Evolutionary conservation across 2,888 invertebrate genomes (phyloP), one percentile per base, ranked within the genome.

Genomic region (Stictocephala bisonia): DNA sequence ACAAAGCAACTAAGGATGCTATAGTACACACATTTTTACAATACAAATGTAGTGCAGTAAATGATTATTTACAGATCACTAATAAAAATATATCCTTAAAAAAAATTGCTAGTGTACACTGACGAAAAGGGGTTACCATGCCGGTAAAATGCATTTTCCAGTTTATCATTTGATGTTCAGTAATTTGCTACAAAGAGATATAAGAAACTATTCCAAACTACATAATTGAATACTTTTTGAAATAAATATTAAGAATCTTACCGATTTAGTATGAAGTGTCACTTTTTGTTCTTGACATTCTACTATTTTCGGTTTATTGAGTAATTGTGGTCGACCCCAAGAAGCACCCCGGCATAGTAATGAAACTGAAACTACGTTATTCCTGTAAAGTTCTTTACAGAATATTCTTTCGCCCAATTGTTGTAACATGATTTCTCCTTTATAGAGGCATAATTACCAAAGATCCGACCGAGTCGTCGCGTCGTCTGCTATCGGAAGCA

Each of bases 341-440:
- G 60, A 18, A 1, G 40, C 18, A 22, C 60, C 31, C 35, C 20
- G 40, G 2, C 60, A 6, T 1, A 22, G 22, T 22, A 60, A 20
- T 9, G 31, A 35, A 6, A n/a, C 15, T 2, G 56, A 29, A 27
- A 29, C 15, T 29, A n/a, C 20, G 31, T 60, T 31, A 40, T 29
- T 22, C 40, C 40, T 60, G 22, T 24, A 15, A 11, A 60, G 40
- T 40, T 60, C 40, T 29, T 35, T 60, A 9, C 20, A 18, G 2
- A 60, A 40, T 18, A 35, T 35, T 9, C 15, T 4, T 6, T 20
- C 29, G 6, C 60, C 60, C 3, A 60, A n/a, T 15, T 31, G 22
- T n/a, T 60, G 13, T 9, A 60, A 35, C 60, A 60, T 60, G 2
- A n/a, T 35, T 60, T 60, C n/a, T n/a, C n/a, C n/a, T n/a, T n/a